These are phyloP conservation scores for Bedellia somnulentella DNA, from an alignment of 2,888 invertebrate species.

Conservation along the genomic window DNA sequence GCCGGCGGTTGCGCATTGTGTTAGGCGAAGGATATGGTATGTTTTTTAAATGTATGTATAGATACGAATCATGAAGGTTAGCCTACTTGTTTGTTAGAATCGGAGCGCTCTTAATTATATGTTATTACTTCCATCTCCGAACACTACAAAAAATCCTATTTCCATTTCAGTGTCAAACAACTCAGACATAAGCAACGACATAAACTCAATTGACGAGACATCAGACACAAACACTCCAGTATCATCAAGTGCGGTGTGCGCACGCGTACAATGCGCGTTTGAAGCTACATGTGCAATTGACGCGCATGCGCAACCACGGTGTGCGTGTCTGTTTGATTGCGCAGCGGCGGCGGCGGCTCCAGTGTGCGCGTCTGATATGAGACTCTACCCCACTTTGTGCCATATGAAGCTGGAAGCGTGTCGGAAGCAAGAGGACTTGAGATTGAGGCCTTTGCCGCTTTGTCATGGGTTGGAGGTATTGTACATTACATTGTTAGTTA, in stretches of 20 bases:
- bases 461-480: constrained; percentile 80
- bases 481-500: constrained; percentile 15
- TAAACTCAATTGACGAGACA: constrained; percentile 26
- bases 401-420: constrained; percentile 86
- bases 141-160: too few relatives aligned
- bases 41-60: too few relatives aligned
- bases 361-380: constrained; percentile 82
- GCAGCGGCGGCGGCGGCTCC: constrained; percentile 60
- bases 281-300: constrained; percentile 84
- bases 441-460: constrained; percentile 74
- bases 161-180: too few relatives aligned
- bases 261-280: constrained; percentile 79
- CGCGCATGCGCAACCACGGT: constrained; percentile 64
- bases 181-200: constrained; percentile 35
- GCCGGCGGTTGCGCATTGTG: too few relatives aligned
- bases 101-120: too few relatives aligned
- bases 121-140: too few relatives aligned
- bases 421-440: constrained; percentile 75
- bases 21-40: too few relatives aligned
- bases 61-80: too few relatives aligned
- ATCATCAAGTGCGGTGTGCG: too few relatives aligned
- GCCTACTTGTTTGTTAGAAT: too few relatives aligned
- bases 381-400: constrained; percentile 78
- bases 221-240: too few relatives aligned
- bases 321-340: constrained; percentile 80